Base-by-base conservation (phyloP, 1,140 invertebrate species). In the Diorhabda sublineata region DNA sequence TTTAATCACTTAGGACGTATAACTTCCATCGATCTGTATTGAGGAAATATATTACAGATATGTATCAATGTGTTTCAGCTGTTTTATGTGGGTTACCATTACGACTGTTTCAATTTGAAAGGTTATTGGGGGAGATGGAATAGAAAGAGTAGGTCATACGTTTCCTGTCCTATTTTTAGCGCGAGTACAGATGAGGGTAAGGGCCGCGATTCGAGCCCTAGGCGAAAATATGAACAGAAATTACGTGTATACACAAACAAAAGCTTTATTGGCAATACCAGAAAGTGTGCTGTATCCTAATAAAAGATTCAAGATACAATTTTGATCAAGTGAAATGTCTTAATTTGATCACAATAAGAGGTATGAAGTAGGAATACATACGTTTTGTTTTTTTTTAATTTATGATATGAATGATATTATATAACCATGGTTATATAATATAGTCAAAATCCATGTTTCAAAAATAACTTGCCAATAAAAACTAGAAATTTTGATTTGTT, bases 91-190 rank as follows among this genome's bases (percentile, higher is more conserved):
- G 47, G 47, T 52, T 52, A 26, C 26, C 26, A 26, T 26, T 26
- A 52, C 47, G 47, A 52, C 47, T 52, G 47, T 52, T 52, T 52
- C 47, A 52, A n/a, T 52, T 52, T 52, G 47, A 52, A 52, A 52
- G 6, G 47, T 52, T 52, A 52, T 52, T 52, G 47, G 47, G 47
- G 47, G 47, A 52, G 3, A 52, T 52, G n/a, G 47, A 52, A 52
- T 52, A n/a, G 47, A 52, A 52, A 52, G 47, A 52, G 47, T 52
- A 52, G 47, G 47, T 52, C 47, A 52, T 52, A 52, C n/a, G n/a
- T 52, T 52, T 52, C 47, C n/a, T 52, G 47, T 52, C 47, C 47
- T 52, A 52, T 52, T 52, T 52, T 52, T 52, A n/a, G 47, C 47
- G 47, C 47, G 47, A 52, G 47, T 3, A n/a, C 47, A 52, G 6